Evolutionary conservation across 1,140 invertebrate genomes (phyloP).

Genomic region (Pteromalus puparum): DNA sequence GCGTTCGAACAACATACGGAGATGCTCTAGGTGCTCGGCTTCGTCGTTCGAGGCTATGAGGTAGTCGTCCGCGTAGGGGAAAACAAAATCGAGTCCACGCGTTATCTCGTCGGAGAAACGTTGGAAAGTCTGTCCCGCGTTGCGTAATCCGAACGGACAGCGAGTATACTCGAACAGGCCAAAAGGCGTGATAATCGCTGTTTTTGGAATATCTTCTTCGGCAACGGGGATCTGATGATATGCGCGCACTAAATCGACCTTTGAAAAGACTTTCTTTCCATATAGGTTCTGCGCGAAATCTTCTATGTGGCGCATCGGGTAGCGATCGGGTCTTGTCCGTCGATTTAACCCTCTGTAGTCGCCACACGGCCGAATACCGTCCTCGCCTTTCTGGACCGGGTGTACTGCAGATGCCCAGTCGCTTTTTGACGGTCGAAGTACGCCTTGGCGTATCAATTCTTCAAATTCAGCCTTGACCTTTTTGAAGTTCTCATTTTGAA

Average conservation of each 20-base stretch:
- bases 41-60: constrained; percentile 48
- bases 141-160: constrained; percentile 73
- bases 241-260: constrained; percentile 36
- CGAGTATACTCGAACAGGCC: constrained; percentile 61
- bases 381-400: constrained; percentile 54
- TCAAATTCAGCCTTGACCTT: too few species aligned
- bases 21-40: constrained; percentile 41
- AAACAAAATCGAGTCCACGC: constrained; percentile 56
- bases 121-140: constrained; percentile 72
- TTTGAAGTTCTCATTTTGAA: background rate
- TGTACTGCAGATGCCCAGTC: constrained; percentile 14
- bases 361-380: constrained; percentile 63
- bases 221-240: constrained; percentile 66
- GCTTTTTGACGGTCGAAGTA: too few species aligned
- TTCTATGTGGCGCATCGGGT: constrained; percentile 59
- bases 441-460: too few species aligned
- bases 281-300: constrained; percentile 20
- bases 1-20: constrained; percentile 53
- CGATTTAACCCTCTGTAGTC: constrained; percentile 69
- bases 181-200: constrained; percentile 63
- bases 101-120: constrained; percentile 65
- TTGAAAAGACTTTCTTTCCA: constrained; percentile 37
- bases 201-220: constrained; percentile 63
- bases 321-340: constrained; percentile 63
- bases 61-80: constrained; percentile 50